Conservation (phyloP, 2,888 invertebrate genomes). For the Leptura quadrifasciata region DNA sequence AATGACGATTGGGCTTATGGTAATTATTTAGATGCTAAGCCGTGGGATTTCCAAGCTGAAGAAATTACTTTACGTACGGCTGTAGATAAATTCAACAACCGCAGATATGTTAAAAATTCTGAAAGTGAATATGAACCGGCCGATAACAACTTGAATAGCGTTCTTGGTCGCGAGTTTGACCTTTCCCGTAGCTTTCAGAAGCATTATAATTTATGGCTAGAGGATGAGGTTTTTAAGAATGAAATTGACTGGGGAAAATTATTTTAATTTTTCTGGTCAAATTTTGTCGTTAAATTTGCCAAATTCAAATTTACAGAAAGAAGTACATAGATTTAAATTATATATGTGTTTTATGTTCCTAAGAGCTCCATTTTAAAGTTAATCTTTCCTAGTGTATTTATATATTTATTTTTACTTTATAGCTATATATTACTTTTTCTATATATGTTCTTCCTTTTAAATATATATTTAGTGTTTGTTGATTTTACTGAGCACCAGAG, state of each 20-base stretch:
- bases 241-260: conserved; percentile 87
- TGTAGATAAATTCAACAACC: conserved; percentile 96
- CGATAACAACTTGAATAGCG: conserved; percentile 89
- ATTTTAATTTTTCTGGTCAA: conserved; percentile 53
- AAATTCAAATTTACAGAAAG: neutral
- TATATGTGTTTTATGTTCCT: conserved; percentile 14
- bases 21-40: conserved; percentile 97
- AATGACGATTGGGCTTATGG: conserved; percentile 99
- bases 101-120: conserved; percentile 80
- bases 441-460: neutral
- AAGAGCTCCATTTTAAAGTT: neutral
- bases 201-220: conserved; percentile 96
- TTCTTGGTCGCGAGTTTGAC: conserved; percentile 84
- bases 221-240: conserved; percentile 95
- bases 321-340: neutral
- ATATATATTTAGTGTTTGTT: neutral
- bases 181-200: conserved; percentile 94
- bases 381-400: neutral
- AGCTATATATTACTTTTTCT: neutral
- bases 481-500: neutral
- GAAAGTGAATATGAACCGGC: conserved; percentile 79
- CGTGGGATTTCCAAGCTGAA: conserved; percentile 99
- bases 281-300: neutral
- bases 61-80: conserved; percentile 95
- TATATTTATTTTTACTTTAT: neutral